These are phyloP conservation scores for Cossypha niveicapilla DNA, from an alignment of 2,797 vertebrate species.

Conservation along the genomic window DNA sequence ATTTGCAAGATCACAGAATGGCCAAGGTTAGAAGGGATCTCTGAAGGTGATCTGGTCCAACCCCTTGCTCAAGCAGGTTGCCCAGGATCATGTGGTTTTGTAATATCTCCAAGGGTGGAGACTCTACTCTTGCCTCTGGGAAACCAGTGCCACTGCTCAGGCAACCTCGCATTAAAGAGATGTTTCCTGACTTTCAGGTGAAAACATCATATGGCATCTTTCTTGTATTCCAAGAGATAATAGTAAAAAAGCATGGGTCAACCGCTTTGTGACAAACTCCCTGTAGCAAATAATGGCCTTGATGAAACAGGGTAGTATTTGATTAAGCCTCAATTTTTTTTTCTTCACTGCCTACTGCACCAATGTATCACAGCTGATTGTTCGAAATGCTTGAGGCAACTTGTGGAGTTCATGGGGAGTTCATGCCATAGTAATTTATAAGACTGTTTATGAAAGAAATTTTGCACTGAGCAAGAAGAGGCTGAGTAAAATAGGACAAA, in stretches of 20 bases:
- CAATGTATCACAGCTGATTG: neutral
- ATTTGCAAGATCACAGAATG: neutral
- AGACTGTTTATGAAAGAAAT: slow-evolving; percentile 3
- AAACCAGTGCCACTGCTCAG: neutral
- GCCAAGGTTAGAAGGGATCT: neutral
- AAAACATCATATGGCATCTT: neutral
- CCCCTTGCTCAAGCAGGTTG: neutral
- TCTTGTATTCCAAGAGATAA: neutral
- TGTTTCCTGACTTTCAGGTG: neutral
- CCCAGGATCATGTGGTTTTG: neutral
- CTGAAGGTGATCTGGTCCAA: neutral
- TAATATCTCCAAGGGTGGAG: neutral
- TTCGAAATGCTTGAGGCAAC: neutral
- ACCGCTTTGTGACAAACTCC: neutral
- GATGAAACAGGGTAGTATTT: neutral
- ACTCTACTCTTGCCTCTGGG: neutral
- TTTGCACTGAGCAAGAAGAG: neutral
- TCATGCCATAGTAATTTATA: slow-evolving; percentile 2
- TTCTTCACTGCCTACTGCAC: neutral
- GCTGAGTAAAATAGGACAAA: neutral
- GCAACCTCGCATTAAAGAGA: neutral
- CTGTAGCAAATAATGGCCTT: neutral
- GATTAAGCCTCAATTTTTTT: neutral
- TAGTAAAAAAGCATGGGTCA: neutral
- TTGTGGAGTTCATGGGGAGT: neutral